These are phyloP conservation scores for Drosophila picticornis DNA, from an alignment of 2,888 invertebrate genomes.

Conservation along the genomic window DNA sequence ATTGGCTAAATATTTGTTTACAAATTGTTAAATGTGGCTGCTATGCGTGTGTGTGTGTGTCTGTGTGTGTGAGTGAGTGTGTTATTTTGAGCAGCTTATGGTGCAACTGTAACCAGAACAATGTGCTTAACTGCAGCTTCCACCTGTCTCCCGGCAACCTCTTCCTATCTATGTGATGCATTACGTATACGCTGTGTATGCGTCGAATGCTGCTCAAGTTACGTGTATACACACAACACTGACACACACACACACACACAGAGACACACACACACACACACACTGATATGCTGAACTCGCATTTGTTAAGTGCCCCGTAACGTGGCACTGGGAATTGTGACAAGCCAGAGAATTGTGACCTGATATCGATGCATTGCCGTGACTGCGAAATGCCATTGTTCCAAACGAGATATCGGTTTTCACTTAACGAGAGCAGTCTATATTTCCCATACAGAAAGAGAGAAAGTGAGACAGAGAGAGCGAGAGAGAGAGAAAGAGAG, in stretches of 20 bases:
- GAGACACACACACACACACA: constrained; percentile 13
- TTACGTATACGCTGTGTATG: constrained; percentile 52
- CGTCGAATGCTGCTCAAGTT: constrained; percentile 25
- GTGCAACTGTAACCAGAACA: constrained; percentile 18
- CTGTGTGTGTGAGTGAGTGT: neutral
- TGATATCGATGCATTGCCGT: constrained; percentile 33
- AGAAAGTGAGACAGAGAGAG: neutral
- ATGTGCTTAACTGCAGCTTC: neutral
- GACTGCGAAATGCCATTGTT: constrained; percentile 30
- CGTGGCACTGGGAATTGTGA: constrained; percentile 14
- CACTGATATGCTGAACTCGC: neutral
- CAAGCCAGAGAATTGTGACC: constrained; percentile 32
- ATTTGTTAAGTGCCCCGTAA: constrained; percentile 14
- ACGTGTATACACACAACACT: constrained; percentile 21
- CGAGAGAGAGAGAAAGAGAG: neutral
- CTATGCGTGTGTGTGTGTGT: neutral
- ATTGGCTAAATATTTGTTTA: constrained; percentile 47
- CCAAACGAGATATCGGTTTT: constrained; percentile 36
- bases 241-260: constrained; percentile 16
- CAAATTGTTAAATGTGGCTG: neutral
- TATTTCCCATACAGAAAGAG: neutral
- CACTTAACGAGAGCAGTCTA: constrained; percentile 7
- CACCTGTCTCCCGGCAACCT: neutral
- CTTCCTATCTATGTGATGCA: neutral
- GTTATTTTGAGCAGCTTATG: constrained; percentile 1